These are phyloP conservation scores for Daubentonia madagascariensis DNA, from an alignment of 2,113 vertebrate genomes.

Conservation along the genomic window DNA sequence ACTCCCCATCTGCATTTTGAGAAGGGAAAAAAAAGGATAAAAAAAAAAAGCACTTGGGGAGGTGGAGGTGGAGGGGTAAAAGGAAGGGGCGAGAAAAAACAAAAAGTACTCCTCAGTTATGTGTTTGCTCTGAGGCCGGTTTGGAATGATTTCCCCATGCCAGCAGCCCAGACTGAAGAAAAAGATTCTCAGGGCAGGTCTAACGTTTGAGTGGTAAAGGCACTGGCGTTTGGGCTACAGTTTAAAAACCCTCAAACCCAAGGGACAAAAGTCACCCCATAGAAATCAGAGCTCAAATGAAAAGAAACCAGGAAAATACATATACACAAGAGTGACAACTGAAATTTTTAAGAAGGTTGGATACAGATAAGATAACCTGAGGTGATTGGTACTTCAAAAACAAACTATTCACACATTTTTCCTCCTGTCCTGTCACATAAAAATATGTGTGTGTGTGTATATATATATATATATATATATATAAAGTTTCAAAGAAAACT, in stretches of 20 bases:
- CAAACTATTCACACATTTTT: background rate
- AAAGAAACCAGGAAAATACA: conserved; percentile 35
- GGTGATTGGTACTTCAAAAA: conserved; percentile 66
- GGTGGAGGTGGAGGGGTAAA: too few species aligned
- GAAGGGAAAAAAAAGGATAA: background rate
- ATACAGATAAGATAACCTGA: conserved; percentile 54
- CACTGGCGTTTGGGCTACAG: background rate
- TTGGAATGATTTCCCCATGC: accelerated
- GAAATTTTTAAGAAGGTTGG: conserved; percentile 35
- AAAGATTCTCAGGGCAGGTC: background rate
- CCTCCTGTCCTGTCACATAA: conserved; percentile 52
- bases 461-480: background rate
- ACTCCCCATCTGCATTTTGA: background rate
- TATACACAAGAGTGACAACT: conserved; percentile 46
- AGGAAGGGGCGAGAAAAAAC: background rate
- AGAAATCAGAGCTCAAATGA: conserved; percentile 61
- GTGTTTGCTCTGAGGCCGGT: background rate
- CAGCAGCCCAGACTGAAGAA: background rate
- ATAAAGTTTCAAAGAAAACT: conserved; percentile 54
- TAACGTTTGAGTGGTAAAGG: background rate
- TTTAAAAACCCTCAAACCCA: background rate
- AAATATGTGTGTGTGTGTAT: background rate
- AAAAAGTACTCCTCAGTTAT: background rate
- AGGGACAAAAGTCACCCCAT: conserved; percentile 38
- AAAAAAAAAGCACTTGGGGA: conserved; percentile 69